Evolutionary conservation across 2,113 vertebrate genomes (phyloP).

Genomic region (Odontesthes bonariensis): DNA sequence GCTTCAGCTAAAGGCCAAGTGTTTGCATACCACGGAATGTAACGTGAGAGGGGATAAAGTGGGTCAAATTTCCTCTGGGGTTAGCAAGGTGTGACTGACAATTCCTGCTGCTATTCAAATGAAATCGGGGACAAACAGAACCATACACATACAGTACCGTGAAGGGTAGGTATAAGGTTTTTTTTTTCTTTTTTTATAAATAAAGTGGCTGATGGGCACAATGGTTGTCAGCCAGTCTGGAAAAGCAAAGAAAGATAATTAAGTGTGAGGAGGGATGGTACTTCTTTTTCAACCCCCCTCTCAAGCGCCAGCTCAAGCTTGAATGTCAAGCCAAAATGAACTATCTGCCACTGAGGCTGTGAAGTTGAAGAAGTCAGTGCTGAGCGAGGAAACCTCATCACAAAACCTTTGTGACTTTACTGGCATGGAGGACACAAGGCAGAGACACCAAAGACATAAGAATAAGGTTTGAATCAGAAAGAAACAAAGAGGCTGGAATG

Average conservation of each 20-base stretch:
- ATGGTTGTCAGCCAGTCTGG: background rate
- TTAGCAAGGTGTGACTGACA: slow-evolving; percentile 33
- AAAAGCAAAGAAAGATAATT: slow-evolving; percentile 26
- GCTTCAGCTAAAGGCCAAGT: slow-evolving; percentile 3
- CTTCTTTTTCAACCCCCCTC: background rate
- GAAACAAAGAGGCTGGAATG: background rate
- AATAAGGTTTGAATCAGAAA: background rate
- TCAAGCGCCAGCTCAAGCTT: slow-evolving; percentile 10
- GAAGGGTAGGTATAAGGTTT: slow-evolving; percentile 18
- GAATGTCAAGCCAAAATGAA: slow-evolving; percentile 33
- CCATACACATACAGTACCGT: background rate
- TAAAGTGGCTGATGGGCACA: background rate
- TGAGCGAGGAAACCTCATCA: slow-evolving; percentile 8
- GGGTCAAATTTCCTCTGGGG: slow-evolving; percentile 25
- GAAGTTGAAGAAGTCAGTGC: slow-evolving; percentile 3
- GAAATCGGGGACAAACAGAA: slow-evolving; percentile 24
- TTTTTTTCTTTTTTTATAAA: slow-evolving; percentile 1
- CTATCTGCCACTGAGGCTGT: background rate
- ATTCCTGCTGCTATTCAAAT: slow-evolving; percentile 17
- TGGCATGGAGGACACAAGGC: background rate
- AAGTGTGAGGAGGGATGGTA: slow-evolving; percentile 1
- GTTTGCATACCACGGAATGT: background rate
- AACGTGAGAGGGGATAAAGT: background rate
- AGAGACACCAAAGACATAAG: background rate
- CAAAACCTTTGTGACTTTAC: slow-evolving; percentile 6